A percentile compares a stretch with the other conserved stretches of the same genome.
Evolutionary conservation across 1,140 invertebrate species (phyloP).

Genomic region (Oryctes rhinoceros): DNA sequence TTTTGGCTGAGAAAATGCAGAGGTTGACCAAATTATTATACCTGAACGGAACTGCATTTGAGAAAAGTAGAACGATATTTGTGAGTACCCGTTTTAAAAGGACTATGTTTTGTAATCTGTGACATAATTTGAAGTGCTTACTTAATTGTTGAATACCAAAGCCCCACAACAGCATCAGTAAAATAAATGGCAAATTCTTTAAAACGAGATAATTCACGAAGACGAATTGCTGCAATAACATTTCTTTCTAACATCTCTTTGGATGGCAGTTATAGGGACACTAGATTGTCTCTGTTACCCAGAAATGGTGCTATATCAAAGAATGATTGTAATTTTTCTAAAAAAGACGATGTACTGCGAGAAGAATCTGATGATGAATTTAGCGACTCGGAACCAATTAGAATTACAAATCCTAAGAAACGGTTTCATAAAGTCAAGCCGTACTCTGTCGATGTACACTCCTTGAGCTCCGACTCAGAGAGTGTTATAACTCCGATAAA

Average conservation of each 20-base stretch:
- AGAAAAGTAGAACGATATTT: slow-evolving; percentile 28
- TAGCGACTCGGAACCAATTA: slow-evolving; percentile 62
- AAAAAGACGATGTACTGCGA: slow-evolving; percentile 60
- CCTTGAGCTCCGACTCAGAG: slow-evolving; percentile 74
- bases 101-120: slow-evolving; percentile 42
- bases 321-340: slow-evolving; percentile 47
- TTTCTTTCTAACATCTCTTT: slow-evolving; percentile 95
- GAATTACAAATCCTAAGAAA: slow-evolving; percentile 45
- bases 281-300: slow-evolving; percentile 71
- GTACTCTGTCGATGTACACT: slow-evolving; percentile 65
- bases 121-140: slow-evolving; percentile 35
- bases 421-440: slow-evolving; percentile 55
- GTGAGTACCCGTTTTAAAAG: slow-evolving; percentile 39
- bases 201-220: slow-evolving; percentile 69
- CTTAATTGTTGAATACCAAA: slow-evolving; percentile 10
- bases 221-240: slow-evolving; percentile 85
- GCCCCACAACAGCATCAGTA: not conserved
- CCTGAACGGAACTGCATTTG: not conserved
- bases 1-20: slow-evolving; percentile 7
- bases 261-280: slow-evolving; percentile 89
- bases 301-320: slow-evolving; percentile 62
- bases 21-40: not conserved
- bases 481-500: slow-evolving; percentile 67
- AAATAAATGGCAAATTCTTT: slow-evolving; percentile 65
- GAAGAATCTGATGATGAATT: slow-evolving; percentile 62